Evolutionary conservation across 2,797 vertebrate species (phyloP).

Genomic region (Hybognathus amarus): DNA sequence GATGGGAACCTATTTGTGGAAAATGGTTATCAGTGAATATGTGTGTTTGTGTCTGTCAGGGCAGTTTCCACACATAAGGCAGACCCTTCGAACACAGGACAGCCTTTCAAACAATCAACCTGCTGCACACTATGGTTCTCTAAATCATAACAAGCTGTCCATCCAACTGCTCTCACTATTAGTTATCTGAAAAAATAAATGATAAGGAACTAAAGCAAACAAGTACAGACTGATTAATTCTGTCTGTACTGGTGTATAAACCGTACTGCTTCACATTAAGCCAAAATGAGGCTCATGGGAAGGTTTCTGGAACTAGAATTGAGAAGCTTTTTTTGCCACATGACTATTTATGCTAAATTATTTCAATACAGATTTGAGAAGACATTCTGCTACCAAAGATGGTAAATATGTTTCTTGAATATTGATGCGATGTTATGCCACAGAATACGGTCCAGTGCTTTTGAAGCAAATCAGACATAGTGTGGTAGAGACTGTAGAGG

Average conservation of each 20-base stretch:
- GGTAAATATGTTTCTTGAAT: background rate
- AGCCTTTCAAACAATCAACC: slow-evolving; percentile 40
- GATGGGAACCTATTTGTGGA: slow-evolving; percentile 6
- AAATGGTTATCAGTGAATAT: background rate
- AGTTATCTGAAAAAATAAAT: slow-evolving; percentile 11
- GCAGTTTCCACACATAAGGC: slow-evolving; percentile 2
- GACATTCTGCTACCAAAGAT: background rate
- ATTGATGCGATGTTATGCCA: background rate
- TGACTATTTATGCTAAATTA: background rate
- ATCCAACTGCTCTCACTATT: slow-evolving; percentile 1
- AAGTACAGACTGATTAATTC: slow-evolving; percentile 5
- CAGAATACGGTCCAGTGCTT: background rate
- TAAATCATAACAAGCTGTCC: slow-evolving; percentile 31
- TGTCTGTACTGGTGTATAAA: background rate
- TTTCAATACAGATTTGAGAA: background rate
- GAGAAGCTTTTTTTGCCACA: background rate
- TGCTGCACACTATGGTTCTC: slow-evolving; percentile 12
- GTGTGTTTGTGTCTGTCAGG: slow-evolving; percentile 10
- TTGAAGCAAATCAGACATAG: background rate
- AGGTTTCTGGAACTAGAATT: background rate
- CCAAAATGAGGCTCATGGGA: slow-evolving; percentile 4
- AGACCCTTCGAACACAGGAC: slow-evolving; percentile 1
- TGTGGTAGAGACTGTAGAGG: background rate
- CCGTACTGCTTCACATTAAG: background rate
- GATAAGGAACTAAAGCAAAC: slow-evolving; percentile 20